phyloP scores from a whole-genome alignment of 2,797 vertebrate species.

The Fistularia tabacaria region DNA sequence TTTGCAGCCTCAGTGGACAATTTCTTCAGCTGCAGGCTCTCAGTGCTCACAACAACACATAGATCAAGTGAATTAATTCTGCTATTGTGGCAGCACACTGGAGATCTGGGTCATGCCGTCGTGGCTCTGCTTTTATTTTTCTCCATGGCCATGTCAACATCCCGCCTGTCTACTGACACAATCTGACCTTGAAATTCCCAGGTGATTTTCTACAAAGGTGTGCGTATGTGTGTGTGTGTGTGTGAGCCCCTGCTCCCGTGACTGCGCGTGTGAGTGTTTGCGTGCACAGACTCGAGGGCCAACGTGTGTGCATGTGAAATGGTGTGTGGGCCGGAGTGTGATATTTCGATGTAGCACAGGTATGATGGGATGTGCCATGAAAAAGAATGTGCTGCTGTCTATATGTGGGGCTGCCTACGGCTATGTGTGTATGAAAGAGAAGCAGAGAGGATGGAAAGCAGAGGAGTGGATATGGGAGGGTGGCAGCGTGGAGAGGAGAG shows the following conservation, averaged over 20 bases:
- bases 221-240: constrained; percentile 17
- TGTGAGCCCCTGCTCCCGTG: background rate
- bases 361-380: constrained; percentile 40
- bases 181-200: constrained; percentile 70
- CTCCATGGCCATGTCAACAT: constrained; percentile 47
- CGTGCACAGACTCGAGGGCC: background rate
- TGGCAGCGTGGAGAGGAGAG: constrained; percentile 55
- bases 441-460: constrained; percentile 41
- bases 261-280: constrained; percentile 1
- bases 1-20: constrained; percentile 75
- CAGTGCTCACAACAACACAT: constrained; percentile 67
- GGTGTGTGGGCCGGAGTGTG: constrained; percentile 11
- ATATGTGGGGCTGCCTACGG: constrained; percentile 68
- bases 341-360: constrained; percentile 36
- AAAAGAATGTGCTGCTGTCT: constrained; percentile 49
- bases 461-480: constrained; percentile 59
- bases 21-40: constrained; percentile 60
- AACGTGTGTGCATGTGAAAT: constrained; percentile 1
- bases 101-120: constrained; percentile 70
- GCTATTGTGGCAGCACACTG: constrained; percentile 66
- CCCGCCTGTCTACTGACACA: constrained; percentile 34
- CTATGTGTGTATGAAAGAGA: constrained; percentile 62
- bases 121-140: constrained; percentile 22
- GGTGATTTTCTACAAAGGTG: constrained; percentile 59
- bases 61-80: constrained; percentile 74